Percentiles rank a stretch among this genome's conserved stretches.
Evolutionary conservation across 2,888 invertebrate species (phyloP).

Genomic region (Octodonta nipae): DNA sequence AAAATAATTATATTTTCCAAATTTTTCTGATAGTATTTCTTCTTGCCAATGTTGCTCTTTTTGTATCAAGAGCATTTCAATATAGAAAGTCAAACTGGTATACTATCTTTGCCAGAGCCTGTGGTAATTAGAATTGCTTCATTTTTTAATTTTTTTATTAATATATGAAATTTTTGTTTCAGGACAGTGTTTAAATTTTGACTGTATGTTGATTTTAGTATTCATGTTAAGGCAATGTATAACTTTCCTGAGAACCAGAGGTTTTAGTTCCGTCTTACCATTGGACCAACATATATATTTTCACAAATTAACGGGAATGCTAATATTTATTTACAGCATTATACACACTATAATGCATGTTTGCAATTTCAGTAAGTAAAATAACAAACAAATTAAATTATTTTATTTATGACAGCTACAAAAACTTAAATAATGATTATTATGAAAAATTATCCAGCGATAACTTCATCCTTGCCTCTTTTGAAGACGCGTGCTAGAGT

Average conservation of each 20-base stretch:
- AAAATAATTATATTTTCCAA: constrained; percentile 78
- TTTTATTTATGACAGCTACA: no score
- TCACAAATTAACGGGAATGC: constrained; percentile 77
- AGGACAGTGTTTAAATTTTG: constrained; percentile 91
- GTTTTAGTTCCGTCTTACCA: constrained; percentile 64
- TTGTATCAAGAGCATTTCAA: constrained; percentile 59
- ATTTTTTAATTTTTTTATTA: no score
- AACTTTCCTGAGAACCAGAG: constrained; percentile 69
- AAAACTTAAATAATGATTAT: no score
- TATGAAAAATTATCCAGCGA: no score
- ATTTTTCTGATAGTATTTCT: constrained; percentile 59
- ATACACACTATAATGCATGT: constrained; percentile 78
- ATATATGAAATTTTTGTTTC: no score
- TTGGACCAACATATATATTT: constrained; percentile 86
- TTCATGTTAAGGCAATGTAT: constrained; percentile 79
- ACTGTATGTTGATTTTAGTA: constrained; percentile 75
- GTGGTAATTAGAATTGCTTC: no score
- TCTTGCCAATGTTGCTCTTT: constrained; percentile 61
- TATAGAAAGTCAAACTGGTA: constrained; percentile 51
- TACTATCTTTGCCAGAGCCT: constrained; percentile 69
- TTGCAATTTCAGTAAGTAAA: constrained; percentile 72
- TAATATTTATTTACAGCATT: constrained; percentile 59
- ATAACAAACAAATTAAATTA: no score
- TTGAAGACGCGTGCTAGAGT: no score
- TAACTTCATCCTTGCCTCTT: no score